phyloP scores from a whole-genome alignment of 2,888 invertebrate genomes.

The Clunio marinus region DNA sequence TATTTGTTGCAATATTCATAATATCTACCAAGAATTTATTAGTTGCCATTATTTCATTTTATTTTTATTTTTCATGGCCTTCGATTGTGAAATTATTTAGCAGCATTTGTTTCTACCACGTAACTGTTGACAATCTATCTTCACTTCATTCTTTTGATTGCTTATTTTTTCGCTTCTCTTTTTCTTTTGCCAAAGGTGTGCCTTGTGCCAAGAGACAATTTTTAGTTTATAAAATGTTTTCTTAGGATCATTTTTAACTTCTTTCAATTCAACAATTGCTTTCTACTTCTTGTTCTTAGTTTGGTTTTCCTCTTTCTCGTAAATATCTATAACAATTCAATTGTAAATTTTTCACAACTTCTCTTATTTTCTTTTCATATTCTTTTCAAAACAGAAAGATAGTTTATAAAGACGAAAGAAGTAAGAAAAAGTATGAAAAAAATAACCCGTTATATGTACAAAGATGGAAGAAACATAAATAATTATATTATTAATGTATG shows the following conservation, averaged over 20 bases:
- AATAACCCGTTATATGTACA: neutral
- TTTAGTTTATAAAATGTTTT: neutral
- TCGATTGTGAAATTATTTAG: neutral
- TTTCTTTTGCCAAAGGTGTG: constrained; percentile 7
- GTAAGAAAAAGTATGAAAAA: neutral
- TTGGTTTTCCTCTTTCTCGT: too few species aligned
- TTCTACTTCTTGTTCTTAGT: constrained; percentile 8
- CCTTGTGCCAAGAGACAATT: neutral
- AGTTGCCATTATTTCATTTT: neutral
- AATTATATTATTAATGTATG: constrained; percentile 23
- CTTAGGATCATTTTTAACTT: neutral
- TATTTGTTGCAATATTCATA: neutral
- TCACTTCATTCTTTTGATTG: constrained; percentile 2
- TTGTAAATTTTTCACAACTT: neutral
- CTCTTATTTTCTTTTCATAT: neutral
- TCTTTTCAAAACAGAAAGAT: neutral
- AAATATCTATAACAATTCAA: constrained; percentile 2
- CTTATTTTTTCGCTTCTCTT: neutral
- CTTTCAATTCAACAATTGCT: constrained; percentile 1
- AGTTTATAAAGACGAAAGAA: neutral
- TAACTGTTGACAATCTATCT: neutral
- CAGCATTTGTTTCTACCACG: constrained; percentile 1
- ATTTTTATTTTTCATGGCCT: too few species aligned
- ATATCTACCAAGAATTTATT: neutral
- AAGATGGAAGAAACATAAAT: constrained; percentile 1